Conservation (phyloP, 2,888 invertebrate species). For the Xanthia togata region DNA sequence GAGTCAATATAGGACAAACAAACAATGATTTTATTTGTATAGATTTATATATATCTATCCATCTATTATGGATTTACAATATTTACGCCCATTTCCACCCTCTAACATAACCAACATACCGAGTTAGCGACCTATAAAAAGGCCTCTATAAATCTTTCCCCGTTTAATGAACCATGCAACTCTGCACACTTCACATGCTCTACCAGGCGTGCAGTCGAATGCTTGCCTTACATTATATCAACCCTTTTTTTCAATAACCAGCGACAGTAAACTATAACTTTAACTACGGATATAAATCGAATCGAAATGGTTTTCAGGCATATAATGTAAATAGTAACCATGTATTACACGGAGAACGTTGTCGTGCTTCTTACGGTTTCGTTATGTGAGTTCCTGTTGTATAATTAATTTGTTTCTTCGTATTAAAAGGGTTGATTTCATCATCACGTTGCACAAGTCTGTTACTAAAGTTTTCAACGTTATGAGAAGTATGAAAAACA, state of each 20-base stretch:
- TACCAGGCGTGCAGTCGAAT: not conserved
- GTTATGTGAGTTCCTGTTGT: slow-evolving; percentile 36
- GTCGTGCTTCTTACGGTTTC: slow-evolving; percentile 35
- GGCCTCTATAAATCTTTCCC: not conserved
- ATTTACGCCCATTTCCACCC: not conserved
- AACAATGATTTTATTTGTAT: too few relatives aligned
- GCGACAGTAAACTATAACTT: slow-evolving; percentile 25
- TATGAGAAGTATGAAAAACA: not conserved
- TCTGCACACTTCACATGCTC: not conserved
- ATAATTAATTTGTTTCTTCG: not conserved
- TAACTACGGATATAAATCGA: slow-evolving; percentile 45
- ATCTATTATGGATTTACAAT: not conserved
- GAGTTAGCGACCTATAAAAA: not conserved
- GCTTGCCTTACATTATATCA: slow-evolving; percentile 3
- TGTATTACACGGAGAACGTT: slow-evolving; percentile 18
- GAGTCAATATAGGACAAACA: too few relatives aligned
- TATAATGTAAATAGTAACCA: slow-evolving; percentile 33
- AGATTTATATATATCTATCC: too few relatives aligned
- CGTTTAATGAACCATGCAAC: slow-evolving; percentile 21
- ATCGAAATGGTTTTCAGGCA: slow-evolving; percentile 21
- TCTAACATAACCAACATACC: not conserved
- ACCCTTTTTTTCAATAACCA: slow-evolving; percentile 35
- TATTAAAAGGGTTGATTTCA: not conserved
- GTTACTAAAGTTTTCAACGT: not conserved
- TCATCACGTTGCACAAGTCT: not conserved